A percentile compares a stretch with the other conserved stretches of the same genome.
Conservation (phyloP, 2,113 vertebrate species). For the Aegithalos caudatus region DNA sequence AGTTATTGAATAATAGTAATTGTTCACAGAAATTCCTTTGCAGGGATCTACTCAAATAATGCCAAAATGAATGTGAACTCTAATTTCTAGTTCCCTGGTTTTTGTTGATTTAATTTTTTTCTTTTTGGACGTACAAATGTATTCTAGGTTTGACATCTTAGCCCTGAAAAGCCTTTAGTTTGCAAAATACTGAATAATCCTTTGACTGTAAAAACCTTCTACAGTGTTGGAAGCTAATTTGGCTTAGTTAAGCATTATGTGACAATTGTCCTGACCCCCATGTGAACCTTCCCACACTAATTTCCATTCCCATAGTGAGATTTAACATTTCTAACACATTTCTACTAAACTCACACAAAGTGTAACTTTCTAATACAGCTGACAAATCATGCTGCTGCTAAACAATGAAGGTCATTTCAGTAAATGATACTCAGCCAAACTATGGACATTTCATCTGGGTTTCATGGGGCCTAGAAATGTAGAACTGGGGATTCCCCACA, state of each 20-base stretch:
- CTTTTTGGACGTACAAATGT: not conserved
- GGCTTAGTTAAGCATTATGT: slow-evolving; percentile 64
- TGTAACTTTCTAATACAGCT: slow-evolving; percentile 59
- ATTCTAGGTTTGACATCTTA: slow-evolving; percentile 46
- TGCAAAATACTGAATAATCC: slow-evolving; percentile 31
- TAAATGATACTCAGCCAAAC: slow-evolving; percentile 46
- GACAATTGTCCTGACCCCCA: slow-evolving; percentile 44
- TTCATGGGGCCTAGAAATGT: not conserved
- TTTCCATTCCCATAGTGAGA: slow-evolving; percentile 40
- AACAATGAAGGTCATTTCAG: slow-evolving; percentile 60
- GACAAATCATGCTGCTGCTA: slow-evolving; percentile 65
- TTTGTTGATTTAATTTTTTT: slow-evolving; percentile 7
- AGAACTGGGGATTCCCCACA: not conserved
- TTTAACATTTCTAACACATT: slow-evolving; percentile 50
- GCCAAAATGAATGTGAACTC: not conserved
- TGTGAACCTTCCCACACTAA: slow-evolving; percentile 57
- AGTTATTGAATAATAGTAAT: not conserved
- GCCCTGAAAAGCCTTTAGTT: not conserved
- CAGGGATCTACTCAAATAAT: not conserved
- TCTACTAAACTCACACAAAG: slow-evolving; percentile 63
- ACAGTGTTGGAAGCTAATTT: slow-evolving; percentile 63
- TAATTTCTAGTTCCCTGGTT: not conserved
- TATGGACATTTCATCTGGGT: slow-evolving; percentile 5
- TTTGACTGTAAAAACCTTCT: not conserved
- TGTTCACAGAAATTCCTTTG: not conserved